Base-by-base conservation (phyloP, 2,797 vertebrate genomes). In the Bucorvus abyssinicus region DNA sequence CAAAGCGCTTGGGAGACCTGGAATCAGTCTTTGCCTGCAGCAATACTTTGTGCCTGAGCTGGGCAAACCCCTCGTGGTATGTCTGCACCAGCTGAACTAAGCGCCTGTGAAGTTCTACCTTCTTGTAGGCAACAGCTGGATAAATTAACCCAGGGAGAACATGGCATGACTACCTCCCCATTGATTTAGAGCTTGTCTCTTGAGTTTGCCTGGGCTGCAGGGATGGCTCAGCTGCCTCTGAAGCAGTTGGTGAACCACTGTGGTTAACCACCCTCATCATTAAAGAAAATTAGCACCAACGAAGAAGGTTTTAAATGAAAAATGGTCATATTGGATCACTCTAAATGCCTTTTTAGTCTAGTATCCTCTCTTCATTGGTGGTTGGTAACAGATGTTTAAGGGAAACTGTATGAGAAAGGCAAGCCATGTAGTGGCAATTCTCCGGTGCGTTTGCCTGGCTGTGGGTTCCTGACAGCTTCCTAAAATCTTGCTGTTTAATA, bases 401-500 rank as follows among this genome's bases (percentile, higher is more conserved):
- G 68, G 59, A 85, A 88, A 73, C 10, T 1, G 8, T 30, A 12
- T 45, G 38, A 86, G 36, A 78, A 90, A 84, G 27, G 44, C 38
- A 84, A 78, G 16, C 38, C 11, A 53, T 12, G 10, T 26, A 84
- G 29, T 49, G n/a, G 23, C 60, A 75, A 44, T 75, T 90, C 24
- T 76, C 38, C 40, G 53, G 34, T 75, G 47, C 73, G 56, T 30
- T 80, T 83, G 50, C 61, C 47, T 83, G 61, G 50, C 83, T 84
- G 63, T 42, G 42, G 10, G 12, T 22, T 91, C 82, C 61, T 68
- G 69, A 90, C 93, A 95, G 83, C 87, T 88, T 75, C 69, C 73
- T 88, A 47, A 90, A 87, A 93, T 86, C 76, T 88, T 86, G 34
- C 57, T 90, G 38, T 55, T 94, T 84, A 84, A 65, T 81, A 78